Evolutionary conservation across 1,140 invertebrate species (phyloP).

Genomic region (Calosoma granatense): DNA sequence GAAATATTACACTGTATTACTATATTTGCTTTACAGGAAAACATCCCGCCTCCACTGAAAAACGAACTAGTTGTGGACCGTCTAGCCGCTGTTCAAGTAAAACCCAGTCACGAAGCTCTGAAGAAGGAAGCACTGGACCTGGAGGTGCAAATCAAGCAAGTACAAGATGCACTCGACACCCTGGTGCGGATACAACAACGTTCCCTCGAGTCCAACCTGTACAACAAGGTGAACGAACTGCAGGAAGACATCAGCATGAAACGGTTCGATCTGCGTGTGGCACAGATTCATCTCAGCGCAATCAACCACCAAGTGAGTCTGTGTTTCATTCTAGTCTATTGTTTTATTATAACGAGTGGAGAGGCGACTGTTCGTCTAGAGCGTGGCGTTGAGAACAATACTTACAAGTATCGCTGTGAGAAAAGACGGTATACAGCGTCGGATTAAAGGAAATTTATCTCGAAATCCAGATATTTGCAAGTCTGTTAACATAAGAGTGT

Average conservation of each 20-base stretch:
- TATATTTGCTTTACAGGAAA: conserved; percentile 45
- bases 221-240: conserved; percentile 88
- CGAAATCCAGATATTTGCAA: too few species aligned
- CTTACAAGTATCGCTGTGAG: too few species aligned
- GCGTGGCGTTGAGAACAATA: too few species aligned
- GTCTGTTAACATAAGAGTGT: too few species aligned
- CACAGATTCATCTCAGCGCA: conserved; percentile 81
- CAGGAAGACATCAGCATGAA: conserved; percentile 93
- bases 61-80: conserved; percentile 77
- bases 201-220: conserved; percentile 73
- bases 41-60: conserved; percentile 55
- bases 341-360: too few species aligned
- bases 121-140: conserved; percentile 72
- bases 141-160: conserved; percentile 73
- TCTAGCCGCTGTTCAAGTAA: conserved; percentile 60
- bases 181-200: conserved; percentile 78
- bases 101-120: conserved; percentile 65
- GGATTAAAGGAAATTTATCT: too few species aligned
- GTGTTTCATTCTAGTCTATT: not conserved
- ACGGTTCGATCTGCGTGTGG: conserved; percentile 81
- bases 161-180: conserved; percentile 76
- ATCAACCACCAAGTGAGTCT: conserved; percentile 75
- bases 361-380: too few species aligned
- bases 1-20: too few species aligned
- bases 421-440: too few species aligned